Evolutionary conservation across 92 coral and sea anemone species (phyloP).

Genomic region (Paramuricea clavata): DNA sequence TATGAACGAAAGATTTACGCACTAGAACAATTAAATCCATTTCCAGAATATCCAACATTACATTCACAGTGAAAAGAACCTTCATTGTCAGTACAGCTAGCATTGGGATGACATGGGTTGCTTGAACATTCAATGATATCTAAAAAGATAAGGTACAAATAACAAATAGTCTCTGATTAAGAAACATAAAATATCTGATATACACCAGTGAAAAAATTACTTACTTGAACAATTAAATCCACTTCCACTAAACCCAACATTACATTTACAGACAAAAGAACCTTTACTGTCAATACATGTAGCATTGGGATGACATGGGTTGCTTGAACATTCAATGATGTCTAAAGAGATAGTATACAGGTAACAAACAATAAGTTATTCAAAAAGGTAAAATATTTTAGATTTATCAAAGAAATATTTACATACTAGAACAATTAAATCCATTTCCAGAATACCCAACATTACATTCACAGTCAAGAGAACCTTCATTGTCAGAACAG

Average conservation of each 20-base stretch:
- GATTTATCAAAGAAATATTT: too few species aligned
- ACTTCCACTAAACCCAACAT: constrained; percentile 10
- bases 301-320: constrained; percentile 25
- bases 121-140: constrained; percentile 25
- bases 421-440: too few species aligned
- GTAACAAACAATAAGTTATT: not conserved
- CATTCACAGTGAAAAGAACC: constrained; percentile 28
- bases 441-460: too few species aligned
- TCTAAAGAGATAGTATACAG: not conserved
- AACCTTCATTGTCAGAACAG: too few species aligned
- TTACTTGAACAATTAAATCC: constrained; percentile 18
- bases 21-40: constrained; percentile 7
- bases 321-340: constrained; percentile 6
- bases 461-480: too few species aligned
- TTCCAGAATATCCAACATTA: constrained; percentile 14
- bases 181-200: too few species aligned
- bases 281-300: constrained; percentile 14
- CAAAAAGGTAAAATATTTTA: too few species aligned
- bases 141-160: not conserved
- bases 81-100: constrained; percentile 12
- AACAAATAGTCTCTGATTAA: not conserved
- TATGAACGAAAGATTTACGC: too few species aligned
- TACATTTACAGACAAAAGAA: constrained; percentile 10
- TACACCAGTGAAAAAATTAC: too few species aligned
- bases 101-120: constrained; percentile 22